phyloP scores from a whole-genome alignment of 2,888 invertebrate genomes.

The Lamellibrachia columna region DNA sequence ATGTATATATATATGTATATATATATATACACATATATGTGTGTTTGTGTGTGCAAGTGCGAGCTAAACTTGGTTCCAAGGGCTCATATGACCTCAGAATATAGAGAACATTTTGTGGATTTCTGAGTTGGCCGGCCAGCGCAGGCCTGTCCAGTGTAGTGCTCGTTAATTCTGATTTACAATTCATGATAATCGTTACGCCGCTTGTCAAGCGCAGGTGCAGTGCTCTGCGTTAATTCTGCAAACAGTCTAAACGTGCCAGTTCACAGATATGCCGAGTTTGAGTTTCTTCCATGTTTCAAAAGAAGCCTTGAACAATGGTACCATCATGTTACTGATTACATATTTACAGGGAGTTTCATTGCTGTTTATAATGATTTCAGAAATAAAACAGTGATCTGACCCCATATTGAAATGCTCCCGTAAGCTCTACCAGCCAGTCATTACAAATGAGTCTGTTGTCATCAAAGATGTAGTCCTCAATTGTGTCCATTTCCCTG shows the following conservation, averaged over 20 bases:
- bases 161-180: background rate
- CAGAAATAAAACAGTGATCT: background rate
- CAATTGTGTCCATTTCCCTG: no score
- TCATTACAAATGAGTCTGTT: no score
- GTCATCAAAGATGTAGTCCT: no score
- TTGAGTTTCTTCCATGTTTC: background rate
- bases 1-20: no score
- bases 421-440: no score
- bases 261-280: background rate
- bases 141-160: background rate
- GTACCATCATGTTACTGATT: no score
- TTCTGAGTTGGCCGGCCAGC: background rate
- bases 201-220: background rate
- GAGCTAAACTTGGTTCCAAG: background rate
- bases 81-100: background rate
- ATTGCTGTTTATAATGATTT: background rate
- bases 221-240: no score
- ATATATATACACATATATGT: no score
- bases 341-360: background rate
- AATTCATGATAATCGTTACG: background rate
- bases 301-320: background rate
- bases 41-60: no score
- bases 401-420: background rate
- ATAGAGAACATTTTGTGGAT: background rate
- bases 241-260: no score